Evolutionary conservation across 2,888 invertebrate species (phyloP).

Genomic region (Pammene aurita): DNA sequence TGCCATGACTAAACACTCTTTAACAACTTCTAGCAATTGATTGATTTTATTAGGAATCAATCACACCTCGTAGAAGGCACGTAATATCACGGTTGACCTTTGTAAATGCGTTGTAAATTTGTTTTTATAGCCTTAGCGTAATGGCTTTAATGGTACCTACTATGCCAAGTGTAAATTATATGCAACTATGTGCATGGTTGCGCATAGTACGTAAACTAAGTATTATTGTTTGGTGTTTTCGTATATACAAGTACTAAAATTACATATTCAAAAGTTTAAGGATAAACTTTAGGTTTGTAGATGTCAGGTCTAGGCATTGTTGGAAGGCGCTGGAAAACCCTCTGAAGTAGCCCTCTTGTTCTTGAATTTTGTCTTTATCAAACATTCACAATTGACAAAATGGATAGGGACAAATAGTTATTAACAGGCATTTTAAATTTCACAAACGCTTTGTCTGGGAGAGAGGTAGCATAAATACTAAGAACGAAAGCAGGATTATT

Average conservation of each 20-base stretch:
- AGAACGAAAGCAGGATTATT: no score
- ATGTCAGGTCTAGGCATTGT: neutral
- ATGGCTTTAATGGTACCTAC: constrained; percentile 40
- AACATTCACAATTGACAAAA: no score
- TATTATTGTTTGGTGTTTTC: neutral
- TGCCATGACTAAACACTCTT: constrained; percentile 67
- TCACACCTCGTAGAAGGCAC: constrained; percentile 53
- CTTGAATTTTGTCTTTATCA: no score
- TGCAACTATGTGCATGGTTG: constrained; percentile 33
- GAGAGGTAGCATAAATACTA: no score
- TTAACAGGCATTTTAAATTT: no score
- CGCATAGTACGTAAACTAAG: neutral
- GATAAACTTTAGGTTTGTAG: neutral
- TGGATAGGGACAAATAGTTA: no score
- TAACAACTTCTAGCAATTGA: constrained; percentile 76
- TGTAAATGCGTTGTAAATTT: constrained; percentile 50
- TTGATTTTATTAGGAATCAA: constrained; percentile 77
- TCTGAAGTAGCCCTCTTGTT: no score
- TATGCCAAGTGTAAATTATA: constrained; percentile 36
- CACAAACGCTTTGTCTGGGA: no score
- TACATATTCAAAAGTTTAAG: neutral
- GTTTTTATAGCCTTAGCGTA: constrained; percentile 47
- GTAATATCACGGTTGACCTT: constrained; percentile 48
- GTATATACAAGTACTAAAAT: neutral
- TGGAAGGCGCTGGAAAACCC: no score